A percentile compares a stretch with the other conserved stretches of the same genome.
Evolutionary conservation across 2,888 invertebrate species (phyloP).

Genomic region (Polydrusus tereticollis): DNA sequence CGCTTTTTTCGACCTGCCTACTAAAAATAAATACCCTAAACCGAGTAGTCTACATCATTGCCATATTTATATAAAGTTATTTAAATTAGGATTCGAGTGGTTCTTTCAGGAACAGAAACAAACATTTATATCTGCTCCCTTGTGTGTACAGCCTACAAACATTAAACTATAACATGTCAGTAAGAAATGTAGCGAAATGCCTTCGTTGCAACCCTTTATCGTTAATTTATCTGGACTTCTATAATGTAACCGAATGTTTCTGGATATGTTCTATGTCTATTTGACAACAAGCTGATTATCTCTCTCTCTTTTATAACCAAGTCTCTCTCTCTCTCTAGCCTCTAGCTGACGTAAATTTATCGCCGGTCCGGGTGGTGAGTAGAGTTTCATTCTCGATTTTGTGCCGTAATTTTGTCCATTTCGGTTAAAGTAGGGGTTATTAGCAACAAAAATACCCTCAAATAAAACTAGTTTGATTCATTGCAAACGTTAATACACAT

Average conservation of each 20-base stretch:
- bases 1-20: no score
- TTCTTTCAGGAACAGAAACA: no score
- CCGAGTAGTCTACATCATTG: not conserved
- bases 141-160: no score
- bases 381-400: slow-evolving; percentile 4
- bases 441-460: not conserved
- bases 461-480: not conserved
- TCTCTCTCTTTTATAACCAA: not conserved
- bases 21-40: not conserved
- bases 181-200: no score
- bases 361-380: slow-evolving; percentile 31
- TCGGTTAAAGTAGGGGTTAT: not conserved
- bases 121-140: no score
- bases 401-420: slow-evolving; percentile 19
- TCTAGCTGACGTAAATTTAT: slow-evolving; percentile 17
- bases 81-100: no score
- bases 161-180: no score
- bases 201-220: no score
- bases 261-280: not conserved
- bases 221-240: no score
- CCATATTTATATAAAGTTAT: not conserved
- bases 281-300: not conserved
- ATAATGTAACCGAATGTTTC: not conserved
- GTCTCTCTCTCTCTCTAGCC: slow-evolving; percentile 4
- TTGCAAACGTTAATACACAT: not conserved